Conservation (phyloP, 2,797 vertebrate genomes). For the Geotrypetes seraphini region DNA sequence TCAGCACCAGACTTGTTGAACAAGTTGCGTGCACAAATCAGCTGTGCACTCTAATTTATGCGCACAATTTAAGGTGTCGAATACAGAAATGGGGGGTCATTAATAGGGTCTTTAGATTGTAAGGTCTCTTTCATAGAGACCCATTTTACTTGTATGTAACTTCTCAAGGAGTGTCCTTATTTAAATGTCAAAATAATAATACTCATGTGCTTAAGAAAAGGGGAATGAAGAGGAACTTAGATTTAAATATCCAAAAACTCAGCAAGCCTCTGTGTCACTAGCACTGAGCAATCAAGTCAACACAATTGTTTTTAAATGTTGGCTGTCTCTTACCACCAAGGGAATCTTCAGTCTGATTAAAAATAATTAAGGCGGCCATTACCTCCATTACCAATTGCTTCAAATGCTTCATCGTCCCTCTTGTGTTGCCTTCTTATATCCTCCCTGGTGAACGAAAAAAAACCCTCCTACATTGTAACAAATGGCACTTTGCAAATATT, state of each 20-base stretch:
- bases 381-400: conserved; percentile 40
- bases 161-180: no score
- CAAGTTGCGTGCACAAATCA: no score
- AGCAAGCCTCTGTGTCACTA: conserved; percentile 13
- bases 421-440: conserved; percentile 39
- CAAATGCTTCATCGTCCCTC: conserved; percentile 23
- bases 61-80: no score
- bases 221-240: background rate
- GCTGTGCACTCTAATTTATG: no score
- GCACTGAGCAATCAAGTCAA: conserved; percentile 3
- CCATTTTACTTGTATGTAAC: no score
- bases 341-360: conserved; percentile 56
- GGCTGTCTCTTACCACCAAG: conserved; percentile 30
- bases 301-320: conserved; percentile 21
- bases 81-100: no score
- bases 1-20: no score
- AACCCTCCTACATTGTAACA: conserved; percentile 38
- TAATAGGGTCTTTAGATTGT: no score
- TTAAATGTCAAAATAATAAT: no score
- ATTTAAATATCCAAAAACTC: conserved; percentile 7
- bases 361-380: conserved; percentile 54
- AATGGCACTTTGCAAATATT: conserved; percentile 56
- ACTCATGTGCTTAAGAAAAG: no score
- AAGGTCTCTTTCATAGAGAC: no score
- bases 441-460: conserved; percentile 28